These are phyloP conservation scores for Penaeus monodon DNA, from an alignment of 2,888 invertebrate species.

Conservation along the genomic window DNA sequence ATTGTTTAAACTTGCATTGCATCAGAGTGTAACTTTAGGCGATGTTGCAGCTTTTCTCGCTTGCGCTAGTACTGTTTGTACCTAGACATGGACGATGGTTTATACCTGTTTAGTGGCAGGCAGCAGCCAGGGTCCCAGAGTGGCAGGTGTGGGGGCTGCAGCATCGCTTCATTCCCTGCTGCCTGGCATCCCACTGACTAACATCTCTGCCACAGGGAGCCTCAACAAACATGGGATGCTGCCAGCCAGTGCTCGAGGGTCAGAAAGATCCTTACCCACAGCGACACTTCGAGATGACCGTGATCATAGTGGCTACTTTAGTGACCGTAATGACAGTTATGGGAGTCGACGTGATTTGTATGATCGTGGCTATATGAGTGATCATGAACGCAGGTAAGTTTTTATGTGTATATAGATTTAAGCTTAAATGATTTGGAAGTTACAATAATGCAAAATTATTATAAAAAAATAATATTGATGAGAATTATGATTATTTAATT, in stretches of 20 bases:
- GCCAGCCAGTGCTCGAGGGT: constrained; percentile 50
- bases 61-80: neutral
- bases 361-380: constrained; percentile 84
- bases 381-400: constrained; percentile 81
- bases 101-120: constrained; percentile 21
- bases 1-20: constrained; percentile 28
- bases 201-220: constrained; percentile 39
- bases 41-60: constrained; percentile 29
- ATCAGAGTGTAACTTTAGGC: constrained; percentile 19
- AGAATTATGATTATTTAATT: too few species aligned
- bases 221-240: constrained; percentile 54
- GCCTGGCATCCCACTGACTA: constrained; percentile 1
- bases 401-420: too few species aligned
- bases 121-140: constrained; percentile 16
- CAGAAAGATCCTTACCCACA: constrained; percentile 58
- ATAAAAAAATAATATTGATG: too few species aligned
- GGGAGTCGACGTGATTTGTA: constrained; percentile 65
- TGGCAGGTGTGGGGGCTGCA: constrained; percentile 19
- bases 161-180: constrained; percentile 10
- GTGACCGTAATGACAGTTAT: constrained; percentile 83
- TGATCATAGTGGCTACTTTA: constrained; percentile 89
- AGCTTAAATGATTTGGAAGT: too few species aligned
- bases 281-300: constrained; percentile 55
- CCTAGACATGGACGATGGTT: constrained; percentile 11
- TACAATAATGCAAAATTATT: too few species aligned